Evolutionary conservation across 2,888 invertebrate genomes (phyloP).

Genomic region (Capitulum mitella): DNA sequence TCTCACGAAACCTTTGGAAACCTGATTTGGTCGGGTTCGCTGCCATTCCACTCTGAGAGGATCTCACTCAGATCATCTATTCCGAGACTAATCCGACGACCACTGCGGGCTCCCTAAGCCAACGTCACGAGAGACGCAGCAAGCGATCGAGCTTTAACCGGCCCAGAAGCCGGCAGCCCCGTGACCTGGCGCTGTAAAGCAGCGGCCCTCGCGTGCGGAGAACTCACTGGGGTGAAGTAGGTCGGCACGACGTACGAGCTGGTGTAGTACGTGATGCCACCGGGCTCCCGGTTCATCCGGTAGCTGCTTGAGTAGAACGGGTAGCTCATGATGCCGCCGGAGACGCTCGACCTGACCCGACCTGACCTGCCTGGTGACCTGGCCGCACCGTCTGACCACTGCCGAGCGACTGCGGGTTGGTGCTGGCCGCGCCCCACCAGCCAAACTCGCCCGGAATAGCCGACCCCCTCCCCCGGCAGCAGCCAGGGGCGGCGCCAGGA

Average conservation of each 20-base stretch:
- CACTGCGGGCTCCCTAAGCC: too few species aligned
- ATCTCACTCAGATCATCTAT: too few species aligned
- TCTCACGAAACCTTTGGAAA: too few species aligned
- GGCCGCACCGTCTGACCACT: background rate
- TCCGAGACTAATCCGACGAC: too few species aligned
- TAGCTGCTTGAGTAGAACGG: background rate
- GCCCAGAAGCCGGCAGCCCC: too few species aligned
- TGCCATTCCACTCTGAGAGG: too few species aligned
- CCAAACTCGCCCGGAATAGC: background rate
- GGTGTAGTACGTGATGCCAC: conserved; percentile 11
- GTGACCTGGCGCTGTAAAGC: background rate
- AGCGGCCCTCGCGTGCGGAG: background rate
- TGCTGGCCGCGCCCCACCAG: background rate
- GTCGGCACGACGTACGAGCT: conserved; percentile 3
- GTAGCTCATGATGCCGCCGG: background rate
- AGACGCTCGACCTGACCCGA: conserved; percentile 6
- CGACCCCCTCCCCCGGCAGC: background rate
- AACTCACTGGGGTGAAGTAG: conserved; percentile 18
- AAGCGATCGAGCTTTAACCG: too few species aligned
- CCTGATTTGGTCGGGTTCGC: too few species aligned
- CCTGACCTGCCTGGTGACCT: background rate
- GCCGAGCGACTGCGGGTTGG: background rate
- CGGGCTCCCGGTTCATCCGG: background rate
- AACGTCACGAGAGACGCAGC: too few species aligned
- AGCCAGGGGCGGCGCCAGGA: too few species aligned